Conservation (phyloP, 1,140 invertebrate genomes). For the Gonioctena quinquepunctata region DNA sequence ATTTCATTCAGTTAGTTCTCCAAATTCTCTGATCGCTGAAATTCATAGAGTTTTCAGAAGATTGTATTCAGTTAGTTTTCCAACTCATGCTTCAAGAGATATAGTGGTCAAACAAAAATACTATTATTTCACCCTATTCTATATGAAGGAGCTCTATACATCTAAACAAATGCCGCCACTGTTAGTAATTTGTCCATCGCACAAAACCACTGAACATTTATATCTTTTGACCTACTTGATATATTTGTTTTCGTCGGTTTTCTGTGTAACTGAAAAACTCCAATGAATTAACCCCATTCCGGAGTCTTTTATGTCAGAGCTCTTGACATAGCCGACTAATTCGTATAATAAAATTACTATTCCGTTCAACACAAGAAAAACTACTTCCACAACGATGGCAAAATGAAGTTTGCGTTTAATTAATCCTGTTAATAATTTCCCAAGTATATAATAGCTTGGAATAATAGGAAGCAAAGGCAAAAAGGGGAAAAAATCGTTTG, state of each 20-base stretch:
- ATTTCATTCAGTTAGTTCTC: too few relatives aligned
- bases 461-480: neutral
- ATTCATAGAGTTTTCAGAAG: too few relatives aligned
- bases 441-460: neutral
- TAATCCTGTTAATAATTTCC: neutral
- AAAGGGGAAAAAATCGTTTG: too few relatives aligned
- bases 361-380: neutral
- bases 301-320: neutral
- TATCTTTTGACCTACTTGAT: neutral
- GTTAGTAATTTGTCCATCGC: too few relatives aligned
- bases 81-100: too few relatives aligned
- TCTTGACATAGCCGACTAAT: neutral
- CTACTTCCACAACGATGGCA: neutral
- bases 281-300: neutral
- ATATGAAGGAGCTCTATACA: too few relatives aligned
- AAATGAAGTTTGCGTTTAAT: constrained; percentile 3
- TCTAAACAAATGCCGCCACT: too few relatives aligned
- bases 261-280: neutral
- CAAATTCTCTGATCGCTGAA: too few relatives aligned
- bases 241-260: neutral
- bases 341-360: neutral
- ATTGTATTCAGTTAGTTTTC: too few relatives aligned
- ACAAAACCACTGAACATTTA: neutral
- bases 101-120: too few relatives aligned
- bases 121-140: too few relatives aligned